A percentile compares a stretch with the other conserved stretches of the same genome.
Conservation (phyloP, 2,113 vertebrate species). For the Megaptera novaeangliae region DNA sequence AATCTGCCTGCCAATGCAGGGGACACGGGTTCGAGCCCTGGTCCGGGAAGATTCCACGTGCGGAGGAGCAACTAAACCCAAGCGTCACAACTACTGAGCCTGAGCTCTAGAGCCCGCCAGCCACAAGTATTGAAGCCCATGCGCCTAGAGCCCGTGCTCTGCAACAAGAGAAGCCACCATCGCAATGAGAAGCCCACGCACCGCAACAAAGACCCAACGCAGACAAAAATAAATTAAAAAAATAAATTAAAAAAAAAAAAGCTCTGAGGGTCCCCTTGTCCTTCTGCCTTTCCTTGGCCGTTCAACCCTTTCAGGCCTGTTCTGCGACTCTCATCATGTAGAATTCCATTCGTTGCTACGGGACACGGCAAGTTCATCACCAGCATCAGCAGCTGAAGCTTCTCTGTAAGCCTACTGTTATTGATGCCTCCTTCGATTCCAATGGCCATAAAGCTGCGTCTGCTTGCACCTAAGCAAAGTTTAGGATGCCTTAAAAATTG, state of each 20-base stretch:
- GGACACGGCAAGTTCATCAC: neutral
- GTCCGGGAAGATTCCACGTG: too few relatives aligned
- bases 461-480: neutral
- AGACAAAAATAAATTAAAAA: too few relatives aligned
- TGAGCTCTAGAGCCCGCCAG: too few relatives aligned
- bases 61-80: too few relatives aligned
- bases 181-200: too few relatives aligned
- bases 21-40: too few relatives aligned
- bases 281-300: neutral
- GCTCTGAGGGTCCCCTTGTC: neutral
- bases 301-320: neutral
- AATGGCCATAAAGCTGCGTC: neutral
- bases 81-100: too few relatives aligned
- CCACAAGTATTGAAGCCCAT: accelerated
- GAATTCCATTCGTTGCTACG: neutral
- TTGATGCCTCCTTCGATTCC: neutral
- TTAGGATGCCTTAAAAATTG: neutral
- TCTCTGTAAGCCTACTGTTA: neutral
- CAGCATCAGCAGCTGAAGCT: neutral
- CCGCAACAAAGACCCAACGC: too few relatives aligned
- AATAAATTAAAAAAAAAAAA: too few relatives aligned
- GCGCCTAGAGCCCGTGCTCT: too few relatives aligned
- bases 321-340: accelerated
- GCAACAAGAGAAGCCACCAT: too few relatives aligned
- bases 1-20: too few relatives aligned